A percentile compares a stretch with the other conserved stretches of the same genome.
These are phyloP conservation scores for Meteorus cinctellus DNA, from an alignment of 2,888 invertebrate species.

Conservation along the genomic window DNA sequence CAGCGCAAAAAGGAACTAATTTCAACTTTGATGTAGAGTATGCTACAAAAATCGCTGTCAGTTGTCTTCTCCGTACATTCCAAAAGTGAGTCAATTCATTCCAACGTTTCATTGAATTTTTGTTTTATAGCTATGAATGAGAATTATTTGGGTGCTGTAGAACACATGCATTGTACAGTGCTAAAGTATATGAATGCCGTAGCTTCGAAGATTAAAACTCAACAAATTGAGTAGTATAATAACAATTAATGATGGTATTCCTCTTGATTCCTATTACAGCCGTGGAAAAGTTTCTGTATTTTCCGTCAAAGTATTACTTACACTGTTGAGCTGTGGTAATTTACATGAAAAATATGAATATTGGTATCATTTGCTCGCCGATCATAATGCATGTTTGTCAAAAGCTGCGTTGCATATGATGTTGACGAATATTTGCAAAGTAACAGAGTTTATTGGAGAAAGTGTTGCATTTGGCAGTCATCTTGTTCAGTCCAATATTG, in stretches of 20 bases:
- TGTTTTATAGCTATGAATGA: no score
- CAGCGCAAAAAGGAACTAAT: conserved; percentile 80
- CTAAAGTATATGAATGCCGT: no score
- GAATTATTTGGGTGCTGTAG: no score
- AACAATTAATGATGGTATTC: background rate
- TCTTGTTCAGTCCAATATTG: conserved; percentile 79
- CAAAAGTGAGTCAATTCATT: conserved; percentile 76
- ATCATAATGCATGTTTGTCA: conserved; percentile 85
- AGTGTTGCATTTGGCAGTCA: conserved; percentile 78
- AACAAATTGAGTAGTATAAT: background rate
- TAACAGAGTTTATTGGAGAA: conserved; percentile 79
- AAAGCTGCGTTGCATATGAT: conserved; percentile 78
- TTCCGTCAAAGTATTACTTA: conserved; percentile 81
- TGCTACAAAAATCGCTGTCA: conserved; percentile 79
- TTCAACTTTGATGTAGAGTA: conserved; percentile 79
- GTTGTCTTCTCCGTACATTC: conserved; percentile 80
- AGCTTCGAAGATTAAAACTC: no score
- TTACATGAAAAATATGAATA: conserved; percentile 80
- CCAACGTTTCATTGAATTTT: background rate
- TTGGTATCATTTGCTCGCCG: conserved; percentile 82
- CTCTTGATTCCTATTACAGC: conserved; percentile 73
- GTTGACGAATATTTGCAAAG: conserved; percentile 78
- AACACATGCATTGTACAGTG: no score
- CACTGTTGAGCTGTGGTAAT: conserved; percentile 80
- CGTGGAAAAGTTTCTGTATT: conserved; percentile 79